phyloP scores from a whole-genome alignment of 2,888 invertebrate species.

The Meandrusa payeni region DNA sequence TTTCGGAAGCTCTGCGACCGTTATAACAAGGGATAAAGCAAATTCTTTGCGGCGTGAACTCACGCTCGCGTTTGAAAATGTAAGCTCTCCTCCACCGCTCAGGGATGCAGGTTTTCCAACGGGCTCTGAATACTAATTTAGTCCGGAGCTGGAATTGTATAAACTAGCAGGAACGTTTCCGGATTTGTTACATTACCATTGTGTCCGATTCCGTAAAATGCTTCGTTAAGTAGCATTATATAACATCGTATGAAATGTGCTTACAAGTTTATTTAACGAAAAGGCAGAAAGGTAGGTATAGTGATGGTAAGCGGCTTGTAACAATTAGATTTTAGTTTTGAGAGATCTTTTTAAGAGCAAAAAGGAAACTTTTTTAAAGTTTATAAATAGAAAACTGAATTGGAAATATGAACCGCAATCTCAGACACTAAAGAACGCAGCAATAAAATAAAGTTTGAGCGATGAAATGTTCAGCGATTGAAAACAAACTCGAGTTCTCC shows the following conservation, averaged over 20 bases:
- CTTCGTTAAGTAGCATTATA: too few relatives aligned
- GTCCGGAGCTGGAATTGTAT: constrained; percentile 42
- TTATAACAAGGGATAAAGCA: constrained; percentile 21
- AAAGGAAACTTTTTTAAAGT: too few relatives aligned
- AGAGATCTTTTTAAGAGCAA: too few relatives aligned
- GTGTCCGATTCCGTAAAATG: neutral
- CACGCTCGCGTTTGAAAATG: constrained; percentile 26
- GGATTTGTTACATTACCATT: constrained; percentile 13
- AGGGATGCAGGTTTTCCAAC: constrained; percentile 51
- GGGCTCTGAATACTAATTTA: constrained; percentile 65
- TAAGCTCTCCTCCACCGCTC: constrained; percentile 33
- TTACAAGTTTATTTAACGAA: too few relatives aligned
- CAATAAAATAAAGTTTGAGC: constrained; percentile 6
- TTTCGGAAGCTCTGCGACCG: constrained; percentile 10
- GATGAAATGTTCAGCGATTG: constrained; percentile 8
- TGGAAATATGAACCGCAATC: too few relatives aligned
- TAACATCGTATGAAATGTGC: too few relatives aligned
- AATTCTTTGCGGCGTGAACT: constrained; percentile 24
- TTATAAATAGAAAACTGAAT: too few relatives aligned
- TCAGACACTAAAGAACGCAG: too few relatives aligned
- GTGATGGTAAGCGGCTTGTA: too few relatives aligned
- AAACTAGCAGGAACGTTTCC: constrained; percentile 13
- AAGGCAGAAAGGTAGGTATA: too few relatives aligned
- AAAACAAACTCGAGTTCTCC: constrained; percentile 10
- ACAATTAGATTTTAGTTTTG: too few relatives aligned